Conservation (phyloP, 2,888 invertebrate genomes). For the Dicranocentrus wangi region DNA sequence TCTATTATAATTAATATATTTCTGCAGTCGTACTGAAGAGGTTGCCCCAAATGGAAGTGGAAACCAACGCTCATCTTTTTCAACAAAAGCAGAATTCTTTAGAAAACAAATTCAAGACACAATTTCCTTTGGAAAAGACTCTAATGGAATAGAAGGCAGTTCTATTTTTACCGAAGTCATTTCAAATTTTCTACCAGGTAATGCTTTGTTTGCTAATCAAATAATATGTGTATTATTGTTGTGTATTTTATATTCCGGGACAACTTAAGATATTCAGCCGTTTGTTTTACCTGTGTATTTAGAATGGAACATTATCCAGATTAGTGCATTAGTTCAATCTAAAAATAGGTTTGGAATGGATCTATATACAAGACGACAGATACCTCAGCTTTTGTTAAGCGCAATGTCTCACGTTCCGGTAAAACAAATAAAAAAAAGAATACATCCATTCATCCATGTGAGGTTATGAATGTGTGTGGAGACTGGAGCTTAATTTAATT, state of each 20-base stretch:
- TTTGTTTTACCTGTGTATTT: too few species aligned
- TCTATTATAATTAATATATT: too few species aligned
- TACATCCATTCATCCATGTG: too few species aligned
- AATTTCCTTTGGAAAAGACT: slow-evolving; percentile 35
- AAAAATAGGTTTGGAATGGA: slow-evolving; percentile 66
- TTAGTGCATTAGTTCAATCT: slow-evolving; percentile 56
- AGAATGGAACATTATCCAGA: slow-evolving; percentile 71
- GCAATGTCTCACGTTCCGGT: slow-evolving; percentile 61
- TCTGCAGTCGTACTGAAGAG: slow-evolving; percentile 55
- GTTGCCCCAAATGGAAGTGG: too few species aligned
- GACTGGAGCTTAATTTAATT: too few species aligned
- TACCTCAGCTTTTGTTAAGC: slow-evolving; percentile 66
- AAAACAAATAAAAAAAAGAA: slow-evolving; percentile 11
- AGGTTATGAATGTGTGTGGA: not conserved
- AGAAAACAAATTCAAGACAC: slow-evolving; percentile 53
- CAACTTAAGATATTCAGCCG: too few species aligned
- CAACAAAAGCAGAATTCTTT: slow-evolving; percentile 47
- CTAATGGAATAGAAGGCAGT: not conserved
- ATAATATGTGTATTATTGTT: too few species aligned
- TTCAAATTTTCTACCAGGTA: slow-evolving; percentile 55
- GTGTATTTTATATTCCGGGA: too few species aligned
- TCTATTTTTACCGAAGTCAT: slow-evolving; percentile 29
- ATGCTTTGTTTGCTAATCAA: too few species aligned
- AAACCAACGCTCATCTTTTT: slow-evolving; percentile 46
- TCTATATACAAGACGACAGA: slow-evolving; percentile 35